These are phyloP conservation scores for Trichosurus vulpecula DNA, from an alignment of 2,797 vertebrate genomes.

Conservation along the genomic window DNA sequence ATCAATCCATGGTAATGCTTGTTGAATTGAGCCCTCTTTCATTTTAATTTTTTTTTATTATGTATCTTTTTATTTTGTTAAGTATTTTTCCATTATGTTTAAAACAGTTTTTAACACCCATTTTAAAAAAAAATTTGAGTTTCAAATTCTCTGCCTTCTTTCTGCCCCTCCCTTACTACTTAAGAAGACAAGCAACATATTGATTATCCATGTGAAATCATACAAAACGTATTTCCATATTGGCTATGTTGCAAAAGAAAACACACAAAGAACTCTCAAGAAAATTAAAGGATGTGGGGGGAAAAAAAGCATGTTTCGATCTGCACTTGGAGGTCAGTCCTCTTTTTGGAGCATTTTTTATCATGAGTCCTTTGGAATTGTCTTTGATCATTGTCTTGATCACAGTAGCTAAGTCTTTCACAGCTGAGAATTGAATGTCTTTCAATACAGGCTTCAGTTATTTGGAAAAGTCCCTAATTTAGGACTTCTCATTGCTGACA, in stretches of 20 bases:
- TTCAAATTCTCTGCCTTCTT: not conserved
- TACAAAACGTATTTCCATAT: not conserved
- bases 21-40: no score
- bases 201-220: not conserved
- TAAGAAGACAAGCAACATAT: not conserved
- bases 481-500: not conserved
- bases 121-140: no score
- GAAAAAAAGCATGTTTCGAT: not conserved
- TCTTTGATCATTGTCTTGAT: not conserved
- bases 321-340: not conserved
- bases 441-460: not conserved
- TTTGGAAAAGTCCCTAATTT: not conserved
- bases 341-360: not conserved
- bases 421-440: not conserved
- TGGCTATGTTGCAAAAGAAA: no score
- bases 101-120: no score
- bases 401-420: not conserved
- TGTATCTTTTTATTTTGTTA: not conserved
- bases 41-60: no score
- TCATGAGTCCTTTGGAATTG: not conserved
- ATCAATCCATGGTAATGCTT: no score
- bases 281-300: not conserved
- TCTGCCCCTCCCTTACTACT: no score
- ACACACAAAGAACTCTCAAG: no score
- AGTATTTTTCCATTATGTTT: not conserved